Conservation (phyloP, 2,113 vertebrate genomes). For the Heliornis fulica region DNA sequence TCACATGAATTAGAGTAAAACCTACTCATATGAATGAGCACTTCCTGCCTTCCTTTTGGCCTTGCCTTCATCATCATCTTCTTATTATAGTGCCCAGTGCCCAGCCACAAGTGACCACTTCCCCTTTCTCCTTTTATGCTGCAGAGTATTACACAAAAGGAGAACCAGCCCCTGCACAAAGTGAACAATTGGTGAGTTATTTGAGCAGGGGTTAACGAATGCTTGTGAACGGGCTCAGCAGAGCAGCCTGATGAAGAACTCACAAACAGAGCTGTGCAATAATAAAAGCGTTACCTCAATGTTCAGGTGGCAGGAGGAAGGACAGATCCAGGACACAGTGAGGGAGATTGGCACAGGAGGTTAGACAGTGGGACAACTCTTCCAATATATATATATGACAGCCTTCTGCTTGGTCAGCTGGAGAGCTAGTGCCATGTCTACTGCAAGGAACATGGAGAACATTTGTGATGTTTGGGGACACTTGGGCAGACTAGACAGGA, state of each 20-base stretch:
- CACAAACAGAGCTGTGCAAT: background rate
- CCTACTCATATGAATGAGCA: background rate
- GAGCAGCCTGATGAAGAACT: background rate
- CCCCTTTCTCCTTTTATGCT: background rate
- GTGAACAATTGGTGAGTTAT: rapidly evolving
- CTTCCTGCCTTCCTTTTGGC: conserved; percentile 18
- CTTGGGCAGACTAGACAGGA: background rate
- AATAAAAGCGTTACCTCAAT: background rate
- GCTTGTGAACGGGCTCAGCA: background rate
- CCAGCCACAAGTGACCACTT: background rate
- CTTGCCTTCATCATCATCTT: background rate
- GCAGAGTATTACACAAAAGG: background rate
- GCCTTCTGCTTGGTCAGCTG: background rate
- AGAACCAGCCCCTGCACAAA: background rate
- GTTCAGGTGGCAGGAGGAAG: background rate
- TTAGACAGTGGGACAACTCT: background rate
- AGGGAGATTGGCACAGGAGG: rapidly evolving
- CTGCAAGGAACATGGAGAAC: background rate
- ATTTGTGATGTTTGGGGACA: background rate
- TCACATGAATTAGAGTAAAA: conserved; percentile 13
- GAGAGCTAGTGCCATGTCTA: background rate
- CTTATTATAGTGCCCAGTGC: conserved; percentile 25
- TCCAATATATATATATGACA: rapidly evolving
- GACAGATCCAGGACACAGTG: background rate
- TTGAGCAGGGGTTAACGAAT: background rate